Evolutionary conservation across 2,113 vertebrate genomes (phyloP).

Genomic region (Engraulis encrasicolus): DNA sequence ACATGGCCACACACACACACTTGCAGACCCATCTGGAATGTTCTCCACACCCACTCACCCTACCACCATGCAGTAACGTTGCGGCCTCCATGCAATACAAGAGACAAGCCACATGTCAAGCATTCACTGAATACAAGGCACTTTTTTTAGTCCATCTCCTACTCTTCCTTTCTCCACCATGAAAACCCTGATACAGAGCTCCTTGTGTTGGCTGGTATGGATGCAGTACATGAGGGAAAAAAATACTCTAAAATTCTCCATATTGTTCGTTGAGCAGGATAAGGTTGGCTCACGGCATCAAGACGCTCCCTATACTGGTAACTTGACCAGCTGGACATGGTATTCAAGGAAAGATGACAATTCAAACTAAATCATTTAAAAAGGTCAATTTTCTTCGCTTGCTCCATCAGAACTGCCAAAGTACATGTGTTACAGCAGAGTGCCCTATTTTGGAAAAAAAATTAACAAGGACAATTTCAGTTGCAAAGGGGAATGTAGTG

Average conservation of each 20-base stretch:
- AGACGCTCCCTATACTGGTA: slow-evolving; percentile 43
- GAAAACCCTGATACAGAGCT: neutral
- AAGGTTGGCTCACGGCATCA: slow-evolving; percentile 45
- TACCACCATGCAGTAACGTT: neutral
- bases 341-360: slow-evolving; percentile 42
- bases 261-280: slow-evolving; percentile 42
- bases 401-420: slow-evolving; percentile 91
- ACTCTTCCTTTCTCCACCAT: neutral
- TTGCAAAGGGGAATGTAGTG: slow-evolving; percentile 92
- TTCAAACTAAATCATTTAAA: slow-evolving; percentile 22
- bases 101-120: neutral
- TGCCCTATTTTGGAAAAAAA: slow-evolving; percentile 83
- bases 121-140: slow-evolving; percentile 18
- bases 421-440: slow-evolving; percentile 83
- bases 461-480: slow-evolving; percentile 87
- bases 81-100: neutral
- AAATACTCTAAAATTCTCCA: slow-evolving; percentile 5
- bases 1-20: neutral
- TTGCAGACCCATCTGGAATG: neutral
- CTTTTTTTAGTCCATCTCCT: slow-evolving; percentile 23
- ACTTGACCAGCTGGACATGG: slow-evolving; percentile 67
- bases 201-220: slow-evolving; percentile 30
- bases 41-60: too few species aligned
- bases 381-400: slow-evolving; percentile 77
- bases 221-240: slow-evolving; percentile 38